Evolutionary conservation across 2,113 vertebrate species (phyloP), one percentile per base, ranked within the genome.

Genomic region (Columba livia): DNA sequence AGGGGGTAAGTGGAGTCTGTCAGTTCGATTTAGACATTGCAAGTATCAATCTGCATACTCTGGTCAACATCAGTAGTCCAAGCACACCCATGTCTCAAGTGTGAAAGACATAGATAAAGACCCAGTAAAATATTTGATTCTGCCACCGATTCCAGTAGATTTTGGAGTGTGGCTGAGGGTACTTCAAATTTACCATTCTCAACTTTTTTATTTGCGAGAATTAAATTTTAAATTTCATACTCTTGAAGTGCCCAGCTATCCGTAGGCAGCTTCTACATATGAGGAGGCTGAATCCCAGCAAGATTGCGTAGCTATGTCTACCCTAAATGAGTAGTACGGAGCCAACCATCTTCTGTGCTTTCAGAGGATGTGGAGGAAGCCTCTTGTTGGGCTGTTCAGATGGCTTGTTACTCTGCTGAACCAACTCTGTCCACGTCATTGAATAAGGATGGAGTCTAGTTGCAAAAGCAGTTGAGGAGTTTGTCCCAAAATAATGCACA

Each of bases 271-370:
- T 67, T 48, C 77, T 89, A 23, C 44, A 40, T 40, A 66, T 5
- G 19, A 87, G 47, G 58, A 26, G 80, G 42, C 31, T 75, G 34
- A 89, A 75, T 81, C 60, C 24, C 57, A 65, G 62, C 1, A 4
- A 51, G 31, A 65, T 8, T 1, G 2, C 75, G 61, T 34, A 83
- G 28, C 51, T 73, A 0, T 0, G 0, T 70, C 57, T 75, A 5
- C 28, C 90, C 36, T 24, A 21, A 61, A 2, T 14, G 34, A 58
- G 28, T n/a, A 58, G 40, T 83, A n/a, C 47, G 54, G 32, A 50
- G 54, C 31, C 56, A 65, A 15, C 14, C 18, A 23, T 47, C 70
- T 88, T 58, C 78, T 79, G 15, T 66, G 50, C 70, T 92, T 58
- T 28, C 40, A 67, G 65, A 44, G 60, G 15, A 31, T 7, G 4